Evolutionary conservation across 2,113 vertebrate species (phyloP).

Genomic region (Cettia cetti): DNA sequence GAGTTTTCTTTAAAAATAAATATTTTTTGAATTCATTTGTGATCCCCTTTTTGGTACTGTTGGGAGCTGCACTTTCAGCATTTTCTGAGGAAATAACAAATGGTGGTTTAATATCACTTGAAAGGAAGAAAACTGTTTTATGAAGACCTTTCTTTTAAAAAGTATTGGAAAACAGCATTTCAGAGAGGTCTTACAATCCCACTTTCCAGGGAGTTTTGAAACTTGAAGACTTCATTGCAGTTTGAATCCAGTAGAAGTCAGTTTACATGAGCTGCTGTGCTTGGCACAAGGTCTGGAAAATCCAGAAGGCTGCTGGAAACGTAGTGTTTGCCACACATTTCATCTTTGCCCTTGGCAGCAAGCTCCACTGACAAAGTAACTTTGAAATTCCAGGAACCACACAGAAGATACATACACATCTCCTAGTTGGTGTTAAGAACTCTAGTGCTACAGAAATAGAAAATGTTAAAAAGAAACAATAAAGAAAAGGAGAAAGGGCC

Average conservation of each 20-base stretch:
- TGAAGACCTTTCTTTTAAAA: neutral
- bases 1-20: neutral
- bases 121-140: neutral
- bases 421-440: neutral
- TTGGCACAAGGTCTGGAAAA: constrained; percentile 37
- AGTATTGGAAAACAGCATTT: neutral
- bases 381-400: neutral
- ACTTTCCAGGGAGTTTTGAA: neutral
- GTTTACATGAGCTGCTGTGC: neutral
- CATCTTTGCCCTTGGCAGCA: neutral
- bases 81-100: neutral
- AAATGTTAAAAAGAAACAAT: neutral
- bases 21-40: neutral
- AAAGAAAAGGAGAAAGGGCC: neutral
- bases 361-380: neutral
- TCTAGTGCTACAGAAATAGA: neutral
- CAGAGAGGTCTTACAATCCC: neutral
- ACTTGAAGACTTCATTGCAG: neutral
- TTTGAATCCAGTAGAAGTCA: neutral
- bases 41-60: neutral
- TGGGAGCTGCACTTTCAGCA: neutral
- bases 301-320: neutral
- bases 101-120: neutral
- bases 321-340: neutral
- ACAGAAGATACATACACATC: neutral